Evolutionary conservation across 2,888 invertebrate species (phyloP), one percentile per base, ranked within the genome.

Genomic region (Mantis religiosa): DNA sequence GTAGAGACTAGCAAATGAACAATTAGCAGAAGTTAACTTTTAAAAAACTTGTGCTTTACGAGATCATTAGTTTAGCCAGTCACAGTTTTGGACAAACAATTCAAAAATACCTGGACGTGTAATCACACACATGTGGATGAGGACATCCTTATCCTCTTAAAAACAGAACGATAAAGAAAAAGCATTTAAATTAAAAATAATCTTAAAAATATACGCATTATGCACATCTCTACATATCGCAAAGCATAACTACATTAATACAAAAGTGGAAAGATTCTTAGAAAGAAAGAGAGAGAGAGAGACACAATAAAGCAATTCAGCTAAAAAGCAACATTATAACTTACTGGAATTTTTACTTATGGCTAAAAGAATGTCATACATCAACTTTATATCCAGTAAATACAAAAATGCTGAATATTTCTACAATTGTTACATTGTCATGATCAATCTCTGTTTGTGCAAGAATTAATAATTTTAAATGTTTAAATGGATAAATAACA

Each of bases 1-100:
- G 87, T 87, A 87, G 87, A 87, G 87, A 87, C 87, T 82, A 82
- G 87, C 87, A 87, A 87, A 87, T 41, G 34, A 34, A 34, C 27
- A 82, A 82, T 34, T 14, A 82, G 41, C n/a, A 34, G 82, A 28
- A 87, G n/a, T 20, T 15, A 81, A 28, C 28, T 81, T 14, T 81
- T 28, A 71, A 54, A n/a, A 86, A 81, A 6, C 30, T 87, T 41
- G 34, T 87, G 87, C 87, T 82, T 87, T 82, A 82, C n/a, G 87
- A 87, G 87, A 87, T 87, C 87, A 87, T 87, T 34, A 82, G 87
- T n/a, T 87, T 34, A 87, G 30, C 54, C 81, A 86, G 54, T 81
- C 71, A 86, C 30, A 86, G 54, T 81, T 82, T 87, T 82, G n/a
- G 82, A 20, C n/a, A 15, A 30, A 25, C 6, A 30, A 30, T 87